Percentiles rank a stretch among this genome's conserved stretches.
phyloP scores from a whole-genome alignment of 2,797 vertebrate genomes.

The Botia kubotai region DNA sequence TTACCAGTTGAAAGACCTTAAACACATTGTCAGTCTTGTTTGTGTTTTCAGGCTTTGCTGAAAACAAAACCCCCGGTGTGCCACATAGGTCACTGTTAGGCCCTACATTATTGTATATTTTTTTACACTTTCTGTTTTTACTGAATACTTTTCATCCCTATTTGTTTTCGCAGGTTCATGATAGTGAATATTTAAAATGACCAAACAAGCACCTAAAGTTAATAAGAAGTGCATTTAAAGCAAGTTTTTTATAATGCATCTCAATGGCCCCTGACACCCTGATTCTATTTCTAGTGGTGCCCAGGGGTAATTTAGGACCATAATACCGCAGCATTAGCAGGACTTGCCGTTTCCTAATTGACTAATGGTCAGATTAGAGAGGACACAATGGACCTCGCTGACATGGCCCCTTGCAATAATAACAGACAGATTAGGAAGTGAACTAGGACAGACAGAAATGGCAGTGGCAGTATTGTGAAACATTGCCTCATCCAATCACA shows the following conservation, averaged over 20 bases:
- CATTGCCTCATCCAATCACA: constrained; percentile 19
- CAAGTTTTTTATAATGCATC: constrained; percentile 65
- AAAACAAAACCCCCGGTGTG: constrained; percentile 1
- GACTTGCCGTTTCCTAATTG: constrained; percentile 77
- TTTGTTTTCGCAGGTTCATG: neutral
- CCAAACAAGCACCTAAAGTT: neutral
- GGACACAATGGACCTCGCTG: constrained; percentile 74
- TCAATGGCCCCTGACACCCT: neutral
- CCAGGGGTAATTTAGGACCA: constrained; percentile 72
- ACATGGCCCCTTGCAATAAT: constrained; percentile 68
- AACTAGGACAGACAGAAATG: constrained; percentile 14
- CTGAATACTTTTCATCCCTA: neutral
- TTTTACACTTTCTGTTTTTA: neutral
- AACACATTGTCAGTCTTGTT: constrained; percentile 15
- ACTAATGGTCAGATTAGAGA: constrained; percentile 78
- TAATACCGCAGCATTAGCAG: constrained; percentile 73
- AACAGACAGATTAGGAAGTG: constrained; percentile 68
- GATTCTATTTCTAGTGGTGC: constrained; percentile 14
- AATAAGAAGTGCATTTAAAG: constrained; percentile 69
- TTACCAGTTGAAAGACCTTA: constrained; percentile 8
- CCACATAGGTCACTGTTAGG: constrained; percentile 17
- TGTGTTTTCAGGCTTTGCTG: neutral
- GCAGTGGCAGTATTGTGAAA: constrained; percentile 18
- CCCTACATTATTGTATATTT: neutral
- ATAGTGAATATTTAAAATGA: neutral